phyloP scores from a whole-genome alignment of 2,888 invertebrate species.

The Rotaria magnacalcarata region DNA sequence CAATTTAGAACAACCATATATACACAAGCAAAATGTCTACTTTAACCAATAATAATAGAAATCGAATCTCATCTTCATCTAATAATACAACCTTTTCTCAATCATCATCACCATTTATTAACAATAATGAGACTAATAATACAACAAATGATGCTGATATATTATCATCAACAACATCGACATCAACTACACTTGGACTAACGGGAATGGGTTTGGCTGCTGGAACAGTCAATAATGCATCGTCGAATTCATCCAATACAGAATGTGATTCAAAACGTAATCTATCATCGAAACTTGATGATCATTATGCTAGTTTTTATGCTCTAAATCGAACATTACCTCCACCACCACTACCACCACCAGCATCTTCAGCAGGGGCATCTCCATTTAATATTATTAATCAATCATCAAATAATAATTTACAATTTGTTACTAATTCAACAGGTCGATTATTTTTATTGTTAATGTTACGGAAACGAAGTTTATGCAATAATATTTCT shows the following conservation, averaged over 20 bases:
- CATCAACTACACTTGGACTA: neutral
- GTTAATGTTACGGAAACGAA: neutral
- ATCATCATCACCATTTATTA: neutral
- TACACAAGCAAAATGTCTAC: conserved; percentile 22
- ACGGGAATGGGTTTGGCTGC: neutral
- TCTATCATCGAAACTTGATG: neutral
- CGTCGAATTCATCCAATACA: neutral
- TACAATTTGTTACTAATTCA: neutral
- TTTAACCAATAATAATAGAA: conserved; percentile 25
- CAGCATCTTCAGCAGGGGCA: neutral
- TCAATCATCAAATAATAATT: conserved; percentile 20
- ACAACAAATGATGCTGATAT: too few species aligned
- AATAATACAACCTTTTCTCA: neutral
- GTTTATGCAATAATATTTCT: neutral
- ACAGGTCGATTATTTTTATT: neutral
- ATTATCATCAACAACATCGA: neutral
- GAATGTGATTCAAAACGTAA: conserved; percentile 21
- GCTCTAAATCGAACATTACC: conserved; percentile 15
- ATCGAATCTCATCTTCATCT: conserved; percentile 14
- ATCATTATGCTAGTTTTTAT: conserved; percentile 9
- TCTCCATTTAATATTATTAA: neutral
- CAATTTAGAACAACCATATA: conserved; percentile 22
- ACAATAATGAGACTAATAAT: neutral
- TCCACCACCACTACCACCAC: neutral
- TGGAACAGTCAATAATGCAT: neutral